phyloP scores from a whole-genome alignment of 2,113 vertebrate species.

The Vanacampus margaritifer region DNA sequence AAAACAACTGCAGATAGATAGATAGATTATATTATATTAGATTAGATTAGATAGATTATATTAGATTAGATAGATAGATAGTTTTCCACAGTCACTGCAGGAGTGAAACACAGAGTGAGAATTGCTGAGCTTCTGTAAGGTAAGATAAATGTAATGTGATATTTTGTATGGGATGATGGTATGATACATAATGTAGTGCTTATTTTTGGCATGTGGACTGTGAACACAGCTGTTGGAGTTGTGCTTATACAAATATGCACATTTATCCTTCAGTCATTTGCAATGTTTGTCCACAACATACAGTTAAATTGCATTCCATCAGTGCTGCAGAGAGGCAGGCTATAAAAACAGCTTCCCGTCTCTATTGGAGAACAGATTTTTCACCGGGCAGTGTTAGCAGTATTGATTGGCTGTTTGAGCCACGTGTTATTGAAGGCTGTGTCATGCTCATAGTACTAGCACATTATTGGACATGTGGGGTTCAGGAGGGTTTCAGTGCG shows the following conservation, averaged over 20 bases:
- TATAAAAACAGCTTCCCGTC: conserved; percentile 38
- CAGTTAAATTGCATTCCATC: neutral
- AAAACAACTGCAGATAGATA: neutral
- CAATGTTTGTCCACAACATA: neutral
- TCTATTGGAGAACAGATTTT: conserved; percentile 31
- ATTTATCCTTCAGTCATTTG: neutral
- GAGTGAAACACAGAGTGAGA: conserved; percentile 12
- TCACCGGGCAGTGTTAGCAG: neutral
- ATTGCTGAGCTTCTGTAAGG: conserved; percentile 32
- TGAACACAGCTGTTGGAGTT: neutral
- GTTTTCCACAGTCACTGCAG: conserved; percentile 22
- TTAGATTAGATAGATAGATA: conserved; percentile 4
- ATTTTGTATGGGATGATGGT: conserved; percentile 5
- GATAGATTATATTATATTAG: too few relatives aligned
- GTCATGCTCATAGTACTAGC: conserved; percentile 27
- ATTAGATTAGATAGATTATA: conserved; percentile 9
- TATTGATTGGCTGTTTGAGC: conserved; percentile 25
- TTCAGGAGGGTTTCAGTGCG: conserved; percentile 49
- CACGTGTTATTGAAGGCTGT: conserved; percentile 26
- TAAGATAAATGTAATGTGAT: conserved; percentile 28
- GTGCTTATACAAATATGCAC: neutral
- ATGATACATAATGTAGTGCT: neutral
- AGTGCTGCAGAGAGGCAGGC: conserved; percentile 40
- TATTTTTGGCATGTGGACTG: neutral
- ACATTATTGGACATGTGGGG: conserved; percentile 21